Percentiles rank a stretch among this genome's conserved stretches.
Conservation (phyloP, 2,797 vertebrate genomes). For the Sebastes matsubarae region DNA sequence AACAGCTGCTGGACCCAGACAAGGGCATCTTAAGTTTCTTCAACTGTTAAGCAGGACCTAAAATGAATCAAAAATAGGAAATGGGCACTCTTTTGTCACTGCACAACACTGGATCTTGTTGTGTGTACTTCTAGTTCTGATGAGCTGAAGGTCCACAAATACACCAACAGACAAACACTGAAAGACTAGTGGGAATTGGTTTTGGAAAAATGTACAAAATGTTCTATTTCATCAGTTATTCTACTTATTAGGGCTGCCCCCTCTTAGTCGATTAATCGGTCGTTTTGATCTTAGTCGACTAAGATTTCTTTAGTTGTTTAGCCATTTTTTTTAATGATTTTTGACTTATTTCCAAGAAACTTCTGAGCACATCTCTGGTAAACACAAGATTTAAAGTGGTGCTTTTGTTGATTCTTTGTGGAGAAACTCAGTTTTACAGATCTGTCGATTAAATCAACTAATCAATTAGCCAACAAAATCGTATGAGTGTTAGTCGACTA, state of each 20-base stretch:
- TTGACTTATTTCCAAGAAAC: too few relatives aligned
- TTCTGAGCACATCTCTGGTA: too few relatives aligned
- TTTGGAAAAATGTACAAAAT: neutral
- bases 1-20: constrained; percentile 9
- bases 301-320: too few relatives aligned
- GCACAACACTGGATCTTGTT: neutral
- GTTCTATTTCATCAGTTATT: neutral
- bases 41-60: neutral
- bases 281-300: too few relatives aligned
- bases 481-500: too few relatives aligned
- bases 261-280: too few relatives aligned
- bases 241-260: neutral
- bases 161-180: neutral
- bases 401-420: too few relatives aligned
- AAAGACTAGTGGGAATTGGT: neutral
- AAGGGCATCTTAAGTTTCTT: neutral
- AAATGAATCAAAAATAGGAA: neutral
- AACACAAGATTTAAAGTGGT: too few relatives aligned
- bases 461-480: too few relatives aligned
- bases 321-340: too few relatives aligned
- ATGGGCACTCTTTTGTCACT: neutral
- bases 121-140: neutral
- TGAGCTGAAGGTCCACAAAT: neutral
- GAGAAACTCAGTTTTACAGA: too few relatives aligned
- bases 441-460: too few relatives aligned